Evolutionary conservation across 2,888 invertebrate species (phyloP), one percentile per base, ranked within the genome.

Genomic region (Philonicus albiceps): DNA sequence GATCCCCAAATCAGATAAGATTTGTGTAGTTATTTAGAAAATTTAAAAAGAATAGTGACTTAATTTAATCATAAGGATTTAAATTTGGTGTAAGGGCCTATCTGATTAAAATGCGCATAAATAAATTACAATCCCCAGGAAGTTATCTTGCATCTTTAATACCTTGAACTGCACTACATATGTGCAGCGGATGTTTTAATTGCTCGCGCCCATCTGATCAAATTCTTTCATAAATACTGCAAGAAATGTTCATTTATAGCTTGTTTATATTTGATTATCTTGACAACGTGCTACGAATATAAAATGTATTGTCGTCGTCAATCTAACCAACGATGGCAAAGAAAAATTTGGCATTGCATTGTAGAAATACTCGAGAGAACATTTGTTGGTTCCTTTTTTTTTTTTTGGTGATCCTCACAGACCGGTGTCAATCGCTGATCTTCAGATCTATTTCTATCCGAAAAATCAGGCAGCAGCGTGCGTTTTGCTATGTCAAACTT

Each of bases 291-390:
- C 27, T 27, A 64, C 64, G 64, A 64, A 64, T 64, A 64, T 64
- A 64, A 64, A 64, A 64, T 22, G 49, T 64, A 64, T 64, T 64
- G 64, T 64, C 64, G 64, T 64, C 64, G 64, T 64, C 64, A 64
- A 64, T 64, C 64, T 64, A 64, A 64, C 64, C 27, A 64, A 19
- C 64, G 19, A 19, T 27, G 27, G 64, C 64, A 22, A 64, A 64
- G 64, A 80, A 80, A n/a, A 80, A 53, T 49, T 80, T 80, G 80
- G 80, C 80, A 80, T 80, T 80, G 80, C 80, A 80, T 80, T 43
- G 80, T 53, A 80, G 16, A 80, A 22, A 80, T 80, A 49, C 49
- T 80, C 7, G 53, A 30, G 80, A 8, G 27, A 22, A 8, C 8
- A 34, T 27, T 76, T 43, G 27, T 76, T 4, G 16, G 53, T 80